Percentiles rank a stretch among this genome's conserved stretches.
Evolutionary conservation across 2,797 vertebrate species (phyloP).

Genomic region (Cossypha dichroa): DNA sequence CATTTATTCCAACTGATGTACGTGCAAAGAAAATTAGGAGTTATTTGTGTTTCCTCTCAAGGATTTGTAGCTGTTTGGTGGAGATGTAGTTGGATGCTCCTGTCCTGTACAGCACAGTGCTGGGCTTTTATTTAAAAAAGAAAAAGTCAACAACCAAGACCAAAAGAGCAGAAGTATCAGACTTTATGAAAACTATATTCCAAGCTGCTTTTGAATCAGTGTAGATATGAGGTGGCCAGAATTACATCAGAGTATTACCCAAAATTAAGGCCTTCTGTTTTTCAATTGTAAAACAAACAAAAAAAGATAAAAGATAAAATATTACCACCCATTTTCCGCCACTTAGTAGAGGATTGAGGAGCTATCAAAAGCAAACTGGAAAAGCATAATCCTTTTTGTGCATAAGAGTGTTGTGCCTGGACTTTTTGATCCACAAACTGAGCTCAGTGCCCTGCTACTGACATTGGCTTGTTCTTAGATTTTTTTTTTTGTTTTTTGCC

Average conservation of each 20-base stretch:
- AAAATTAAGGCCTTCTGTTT: background rate
- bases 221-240: background rate
- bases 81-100: background rate
- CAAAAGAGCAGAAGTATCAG: conserved; percentile 6
- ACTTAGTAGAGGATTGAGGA: conserved; percentile 13
- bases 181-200: conserved; percentile 27
- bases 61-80: background rate
- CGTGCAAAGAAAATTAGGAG: background rate
- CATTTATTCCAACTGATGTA: background rate
- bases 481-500: background rate
- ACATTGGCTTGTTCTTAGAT: background rate
- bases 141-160: background rate
- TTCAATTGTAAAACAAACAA: background rate
- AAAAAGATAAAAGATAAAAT: background rate
- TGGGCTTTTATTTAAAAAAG: background rate
- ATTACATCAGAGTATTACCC: background rate
- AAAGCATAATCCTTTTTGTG: background rate
- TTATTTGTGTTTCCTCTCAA: background rate
- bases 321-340: background rate
- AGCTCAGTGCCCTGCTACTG: background rate
- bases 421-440: background rate
- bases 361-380: background rate
- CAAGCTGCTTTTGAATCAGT: background rate
- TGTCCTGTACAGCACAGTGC: background rate
- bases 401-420: background rate